These are phyloP conservation scores for Ursus arctos DNA, from an alignment of 2,113 vertebrate genomes.

Conservation along the genomic window DNA sequence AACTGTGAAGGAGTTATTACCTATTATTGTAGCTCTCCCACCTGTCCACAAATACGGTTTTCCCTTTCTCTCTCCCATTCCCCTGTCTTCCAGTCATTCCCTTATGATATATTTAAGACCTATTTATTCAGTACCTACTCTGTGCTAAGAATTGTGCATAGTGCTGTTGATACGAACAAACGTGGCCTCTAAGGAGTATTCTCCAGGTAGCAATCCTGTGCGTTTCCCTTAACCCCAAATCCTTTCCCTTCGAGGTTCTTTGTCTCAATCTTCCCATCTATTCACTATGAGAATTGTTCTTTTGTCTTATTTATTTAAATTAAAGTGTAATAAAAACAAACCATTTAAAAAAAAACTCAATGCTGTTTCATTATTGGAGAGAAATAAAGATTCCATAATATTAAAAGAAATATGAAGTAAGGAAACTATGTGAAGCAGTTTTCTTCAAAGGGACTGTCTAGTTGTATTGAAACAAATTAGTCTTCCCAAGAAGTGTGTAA, in stretches of 20 bases:
- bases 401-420: conserved; percentile 46
- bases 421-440: neutral
- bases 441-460: neutral
- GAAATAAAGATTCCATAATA: conserved; percentile 17
- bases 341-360: neutral
- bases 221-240: neutral
- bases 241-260: conserved; percentile 3
- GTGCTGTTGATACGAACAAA: neutral
- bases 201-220: neutral
- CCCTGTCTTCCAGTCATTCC: neutral
- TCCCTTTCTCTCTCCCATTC: neutral
- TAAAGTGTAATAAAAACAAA: conserved; percentile 28
- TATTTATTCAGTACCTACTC: neutral
- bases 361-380: conserved; percentile 8
- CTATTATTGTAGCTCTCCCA: neutral
- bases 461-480: conserved; percentile 67
- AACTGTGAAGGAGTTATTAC: neutral
- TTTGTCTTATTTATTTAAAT: conserved; percentile 54
- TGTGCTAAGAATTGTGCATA: neutral
- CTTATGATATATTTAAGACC: conserved; percentile 2
- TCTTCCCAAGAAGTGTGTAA: conserved; percentile 16
- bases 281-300: conserved; percentile 46
- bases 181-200: neutral
- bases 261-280: conserved; percentile 31
- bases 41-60: neutral